Conservation (phyloP, 2,113 vertebrate species). For the Lanius collurio region DNA sequence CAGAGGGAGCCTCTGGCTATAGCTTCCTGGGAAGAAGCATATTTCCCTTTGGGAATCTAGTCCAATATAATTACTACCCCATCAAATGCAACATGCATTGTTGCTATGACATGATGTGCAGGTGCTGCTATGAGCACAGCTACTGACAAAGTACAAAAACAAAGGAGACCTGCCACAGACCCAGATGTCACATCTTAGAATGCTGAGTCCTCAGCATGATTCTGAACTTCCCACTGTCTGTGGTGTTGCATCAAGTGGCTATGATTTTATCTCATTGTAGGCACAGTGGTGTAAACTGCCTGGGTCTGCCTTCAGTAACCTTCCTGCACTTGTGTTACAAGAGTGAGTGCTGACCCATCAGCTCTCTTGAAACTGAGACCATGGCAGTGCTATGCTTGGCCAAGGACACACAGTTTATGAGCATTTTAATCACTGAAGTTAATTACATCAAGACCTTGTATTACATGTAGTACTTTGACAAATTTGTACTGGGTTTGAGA, state of each 20-base stretch:
- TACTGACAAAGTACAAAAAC: neutral
- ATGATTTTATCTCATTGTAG: neutral
- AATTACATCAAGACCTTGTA: neutral
- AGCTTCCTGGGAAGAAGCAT: neutral
- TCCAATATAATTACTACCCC: neutral
- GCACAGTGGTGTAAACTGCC: neutral
- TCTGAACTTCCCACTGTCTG: neutral
- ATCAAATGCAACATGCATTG: neutral
- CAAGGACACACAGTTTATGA: neutral
- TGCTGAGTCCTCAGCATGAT: neutral
- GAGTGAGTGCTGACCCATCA: neutral
- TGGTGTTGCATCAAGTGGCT: neutral
- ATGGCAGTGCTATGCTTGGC: neutral
- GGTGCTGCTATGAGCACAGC: neutral
- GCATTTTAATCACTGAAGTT: neutral
- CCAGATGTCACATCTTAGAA: neutral
- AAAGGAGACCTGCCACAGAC: neutral
- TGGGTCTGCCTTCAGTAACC: neutral
- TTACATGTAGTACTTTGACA: neutral
- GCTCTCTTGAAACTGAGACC: neutral
- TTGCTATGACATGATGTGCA: neutral
- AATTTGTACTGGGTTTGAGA: neutral
- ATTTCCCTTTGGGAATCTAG: neutral
- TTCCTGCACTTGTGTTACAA: neutral
- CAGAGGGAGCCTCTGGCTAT: neutral